Evolutionary conservation across 2,888 invertebrate genomes (phyloP).

Genomic region (Agrotis puta): DNA sequence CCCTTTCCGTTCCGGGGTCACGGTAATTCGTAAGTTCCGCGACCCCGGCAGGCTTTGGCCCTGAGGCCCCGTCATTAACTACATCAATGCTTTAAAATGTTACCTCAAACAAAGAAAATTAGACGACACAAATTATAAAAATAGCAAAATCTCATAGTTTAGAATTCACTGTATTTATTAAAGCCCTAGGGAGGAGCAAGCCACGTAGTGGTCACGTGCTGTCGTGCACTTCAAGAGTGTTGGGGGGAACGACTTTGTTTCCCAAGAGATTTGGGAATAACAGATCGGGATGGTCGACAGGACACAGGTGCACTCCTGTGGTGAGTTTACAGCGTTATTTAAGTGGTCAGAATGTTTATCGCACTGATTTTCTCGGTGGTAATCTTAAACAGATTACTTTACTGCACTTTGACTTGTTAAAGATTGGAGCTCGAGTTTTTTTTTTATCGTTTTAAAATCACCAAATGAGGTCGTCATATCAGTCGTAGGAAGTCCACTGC

Average conservation of each 20-base stretch:
- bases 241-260: conserved; percentile 7
- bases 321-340: not conserved
- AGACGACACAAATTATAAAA: not conserved
- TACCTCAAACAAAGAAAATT: not conserved
- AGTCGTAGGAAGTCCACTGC: too few relatives aligned
- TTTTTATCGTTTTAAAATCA: too few relatives aligned
- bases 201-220: conserved; percentile 19
- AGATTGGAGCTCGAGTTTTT: too few relatives aligned
- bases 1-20: too few relatives aligned
- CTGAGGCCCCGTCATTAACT: too few relatives aligned
- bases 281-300: not conserved
- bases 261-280: not conserved
- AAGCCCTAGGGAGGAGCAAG: conserved; percentile 12
- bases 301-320: not conserved
- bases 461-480: too few relatives aligned
- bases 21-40: too few relatives aligned
- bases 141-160: conserved; percentile 5
- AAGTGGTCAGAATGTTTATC: not conserved
- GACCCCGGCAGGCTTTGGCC: too few relatives aligned
- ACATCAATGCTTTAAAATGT: too few relatives aligned
- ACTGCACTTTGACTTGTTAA: too few relatives aligned
- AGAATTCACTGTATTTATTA: conserved; percentile 24
- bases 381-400: not conserved
- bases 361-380: not conserved
- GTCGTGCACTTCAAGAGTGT: conserved; percentile 17